Base-by-base conservation (phyloP, 2,888 invertebrate genomes). In the Steinernema hermaphroditum region DNA sequence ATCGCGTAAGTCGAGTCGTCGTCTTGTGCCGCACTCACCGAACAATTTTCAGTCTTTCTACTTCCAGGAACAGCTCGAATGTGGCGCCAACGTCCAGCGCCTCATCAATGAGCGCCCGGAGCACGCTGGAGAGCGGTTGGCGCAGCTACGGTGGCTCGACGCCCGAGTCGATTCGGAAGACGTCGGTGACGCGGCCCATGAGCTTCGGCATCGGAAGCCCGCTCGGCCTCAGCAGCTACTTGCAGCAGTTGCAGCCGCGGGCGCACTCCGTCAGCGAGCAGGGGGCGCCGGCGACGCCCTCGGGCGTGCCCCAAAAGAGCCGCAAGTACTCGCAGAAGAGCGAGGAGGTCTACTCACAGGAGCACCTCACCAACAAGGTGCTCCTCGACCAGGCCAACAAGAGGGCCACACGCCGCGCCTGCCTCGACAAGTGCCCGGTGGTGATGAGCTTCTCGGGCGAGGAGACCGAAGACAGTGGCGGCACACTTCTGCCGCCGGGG, bases 31-130 rank as follows among this genome's bases (percentile, higher is more conserved):
- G 41, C 19, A n/a, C 19, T 49, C 49, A 49, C 19, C 27, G 14
- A 22, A 22, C 54, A 19, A 9, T 22, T 14, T 54, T 54, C 27
- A 54, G 54, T 54, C 9, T 54, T 54, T 54, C 54, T 14, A 54
- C 14, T 54, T 54, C 54, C 54, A 54, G 54, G 54, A 54, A 54
- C 54, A 54, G n/a, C n/a, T n/a, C n/a, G n/a, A n/a, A n/a, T n/a
- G n/a, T n/a, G n/a, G n/a, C n/a, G n/a, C n/a, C n/a, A n/a, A n/a
- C n/a, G n/a, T n/a, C n/a, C n/a, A n/a, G n/a, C n/a, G n/a, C 54
- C 2, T 22, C 54, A 8, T 27, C 54, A 2, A 54, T 14, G 8
- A 22, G 9, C 54, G 54, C 54, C 27, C 54, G 54, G 2, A 6
- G 6, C 6, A 22, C 19, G 24, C 9, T 19, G 4, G 27, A 54